Conservation (phyloP, 2,888 invertebrate species). For the Nysson spinosus region DNA sequence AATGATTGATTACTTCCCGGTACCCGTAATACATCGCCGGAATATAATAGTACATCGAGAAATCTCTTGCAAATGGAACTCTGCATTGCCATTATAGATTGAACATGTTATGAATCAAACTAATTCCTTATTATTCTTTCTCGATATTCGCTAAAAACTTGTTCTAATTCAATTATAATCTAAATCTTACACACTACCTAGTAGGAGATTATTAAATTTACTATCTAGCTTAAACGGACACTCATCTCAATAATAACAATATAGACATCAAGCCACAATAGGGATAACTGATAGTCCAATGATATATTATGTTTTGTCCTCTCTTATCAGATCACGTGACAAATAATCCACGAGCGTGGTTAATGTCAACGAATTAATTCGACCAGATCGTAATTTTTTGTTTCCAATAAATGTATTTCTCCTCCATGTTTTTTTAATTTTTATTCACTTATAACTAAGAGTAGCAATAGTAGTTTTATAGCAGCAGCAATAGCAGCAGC, state of each 20-base stretch:
- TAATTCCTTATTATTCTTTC: conserved; percentile 8
- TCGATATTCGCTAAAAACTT: conserved; percentile 34
- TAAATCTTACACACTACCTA: conserved; percentile 38
- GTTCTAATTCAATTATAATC: conserved; percentile 32
- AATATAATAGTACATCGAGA: conserved; percentile 36
- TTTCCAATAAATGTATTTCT: conserved; percentile 63
- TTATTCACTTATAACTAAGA: conserved; percentile 61
- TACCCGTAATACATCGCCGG: conserved; percentile 33
- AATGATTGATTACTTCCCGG: too few species aligned
- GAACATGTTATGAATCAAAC: neutral
- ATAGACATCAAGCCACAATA: conserved; percentile 45
- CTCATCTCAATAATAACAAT: conserved; percentile 44
- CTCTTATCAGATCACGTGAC: conserved; percentile 29
- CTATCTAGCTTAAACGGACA: conserved; percentile 44
- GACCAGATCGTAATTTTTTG: conserved; percentile 44
- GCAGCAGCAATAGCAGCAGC: conserved; percentile 54
- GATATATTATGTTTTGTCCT: conserved; percentile 2
- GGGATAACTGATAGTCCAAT: conserved; percentile 37
- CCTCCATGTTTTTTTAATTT: conserved; percentile 36
- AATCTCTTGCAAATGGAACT: conserved; percentile 18
- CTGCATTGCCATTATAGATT: conserved; percentile 17
- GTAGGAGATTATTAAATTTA: conserved; percentile 31
- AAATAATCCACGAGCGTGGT: conserved; percentile 24
- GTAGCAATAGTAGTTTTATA: conserved; percentile 67
- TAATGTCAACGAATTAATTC: conserved; percentile 43